phyloP scores from a whole-genome alignment of 1,140 invertebrate species.

The Brachystomella parvula region DNA sequence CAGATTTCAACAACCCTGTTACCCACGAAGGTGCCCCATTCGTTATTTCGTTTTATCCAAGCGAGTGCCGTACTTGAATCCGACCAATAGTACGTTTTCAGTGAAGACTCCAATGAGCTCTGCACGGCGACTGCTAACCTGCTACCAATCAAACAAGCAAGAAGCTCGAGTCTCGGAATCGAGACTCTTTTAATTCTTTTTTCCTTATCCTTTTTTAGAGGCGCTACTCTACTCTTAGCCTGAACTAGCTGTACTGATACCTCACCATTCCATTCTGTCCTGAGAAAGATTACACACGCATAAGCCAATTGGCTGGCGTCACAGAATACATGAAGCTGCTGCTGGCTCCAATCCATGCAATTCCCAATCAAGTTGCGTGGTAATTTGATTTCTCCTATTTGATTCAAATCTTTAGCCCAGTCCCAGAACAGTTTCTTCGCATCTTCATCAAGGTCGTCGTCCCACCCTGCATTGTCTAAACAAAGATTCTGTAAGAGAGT shows the following conservation, averaged over 20 bases:
- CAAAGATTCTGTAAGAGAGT: slow-evolving; percentile 16
- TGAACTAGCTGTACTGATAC: slow-evolving; percentile 35
- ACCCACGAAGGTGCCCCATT: slow-evolving; percentile 34
- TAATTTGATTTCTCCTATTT: too few species aligned
- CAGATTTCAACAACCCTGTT: slow-evolving; percentile 36
- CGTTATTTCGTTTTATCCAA: slow-evolving; percentile 38
- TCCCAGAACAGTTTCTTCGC: too few species aligned
- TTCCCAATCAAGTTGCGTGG: too few species aligned
- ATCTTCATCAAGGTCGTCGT: too few species aligned
- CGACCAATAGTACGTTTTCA: slow-evolving; percentile 35
- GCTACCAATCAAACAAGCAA: slow-evolving; percentile 41
- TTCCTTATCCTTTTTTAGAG: too few species aligned
- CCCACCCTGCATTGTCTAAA: slow-evolving; percentile 11
- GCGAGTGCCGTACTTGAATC: slow-evolving; percentile 40
- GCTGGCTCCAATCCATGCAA: too few species aligned
- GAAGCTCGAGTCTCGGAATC: slow-evolving; percentile 41
- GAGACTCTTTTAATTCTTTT: too few species aligned
- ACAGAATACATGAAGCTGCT: too few species aligned
- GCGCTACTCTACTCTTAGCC: slow-evolving; percentile 41
- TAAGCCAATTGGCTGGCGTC: too few species aligned
- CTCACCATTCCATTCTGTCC: too few species aligned
- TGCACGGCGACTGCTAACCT: slow-evolving; percentile 33
- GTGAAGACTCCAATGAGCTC: not conserved
- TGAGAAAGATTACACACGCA: too few species aligned
- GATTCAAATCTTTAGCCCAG: too few species aligned